Base-by-base conservation (phyloP, 2,888 invertebrate genomes). In the Acanthoscelides obtectus region DNA sequence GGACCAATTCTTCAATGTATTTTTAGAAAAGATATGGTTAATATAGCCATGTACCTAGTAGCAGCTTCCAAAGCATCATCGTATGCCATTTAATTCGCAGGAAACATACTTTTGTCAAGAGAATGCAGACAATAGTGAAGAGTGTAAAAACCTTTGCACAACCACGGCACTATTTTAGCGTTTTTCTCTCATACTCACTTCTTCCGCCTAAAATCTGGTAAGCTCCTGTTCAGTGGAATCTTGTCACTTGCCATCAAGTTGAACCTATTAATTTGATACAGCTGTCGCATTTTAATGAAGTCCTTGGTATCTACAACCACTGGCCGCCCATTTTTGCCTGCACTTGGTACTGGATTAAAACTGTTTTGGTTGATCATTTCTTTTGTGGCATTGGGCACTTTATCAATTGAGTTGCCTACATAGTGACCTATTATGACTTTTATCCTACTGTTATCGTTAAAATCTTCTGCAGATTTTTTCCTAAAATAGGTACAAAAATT, bases 341-440 rank as follows among this genome's bases (percentile, higher is more conserved):
- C 94, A 4, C 90, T 89, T 12, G 89, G 87, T 70, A 90, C 86
- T 0, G 96, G 96, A 68, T 90, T 86, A 82, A 93, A 96, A 83
- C 92, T 89, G 83, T 96, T 96, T 72, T 89, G 88, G 81, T 96
- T 92, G 72, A 94, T 86, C 77, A 92, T 85, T 79, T 93, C 93
- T 27, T 81, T 77, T 0, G 94, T 93, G 76, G 95, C 89, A 83
- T 95, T 95, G 5, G 89, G 88, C 70, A 87, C 84, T 76, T 87
- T 86, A 72, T 87, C 86, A 66, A 87, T 85, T 25, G 91, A 90
- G 81, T 94, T 93, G 68, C 96, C 96, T 79, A 95, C 90, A 85
- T 95, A 97, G 85, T 95, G 95, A 0, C 96, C 96, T 22, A 97
- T 94, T 69, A 96, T 91, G 5, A 95, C 94, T 82, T 91, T 91